Percentiles rank a stretch among this genome's conserved stretches.
Conservation (phyloP, 2,113 vertebrate species). For the Rhinoptilus africanus region DNA sequence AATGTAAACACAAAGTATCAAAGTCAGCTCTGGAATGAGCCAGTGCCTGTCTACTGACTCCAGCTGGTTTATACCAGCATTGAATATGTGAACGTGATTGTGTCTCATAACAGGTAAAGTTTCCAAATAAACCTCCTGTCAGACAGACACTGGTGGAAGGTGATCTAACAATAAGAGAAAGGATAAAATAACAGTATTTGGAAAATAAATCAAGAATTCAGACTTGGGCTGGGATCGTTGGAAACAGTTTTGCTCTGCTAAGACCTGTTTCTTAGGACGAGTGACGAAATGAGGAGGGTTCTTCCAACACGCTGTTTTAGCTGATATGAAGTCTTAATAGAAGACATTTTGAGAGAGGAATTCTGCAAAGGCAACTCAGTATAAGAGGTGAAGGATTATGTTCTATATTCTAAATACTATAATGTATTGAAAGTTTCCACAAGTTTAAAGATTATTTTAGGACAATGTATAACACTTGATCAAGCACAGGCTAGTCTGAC, state of each 20-base stretch:
- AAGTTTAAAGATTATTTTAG: background rate
- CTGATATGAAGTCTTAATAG: background rate
- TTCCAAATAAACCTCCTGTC: background rate
- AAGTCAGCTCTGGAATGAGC: background rate
- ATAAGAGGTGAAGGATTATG: background rate
- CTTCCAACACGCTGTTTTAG: background rate
- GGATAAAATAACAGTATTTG: background rate
- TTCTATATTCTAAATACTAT: background rate
- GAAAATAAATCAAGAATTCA: background rate
- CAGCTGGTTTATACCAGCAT: background rate
- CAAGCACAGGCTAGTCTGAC: background rate
- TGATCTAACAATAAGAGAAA: background rate
- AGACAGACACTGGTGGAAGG: background rate
- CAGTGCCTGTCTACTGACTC: background rate
- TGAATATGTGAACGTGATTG: background rate
- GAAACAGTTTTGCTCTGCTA: background rate
- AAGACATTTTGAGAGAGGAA: background rate
- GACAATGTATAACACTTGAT: background rate
- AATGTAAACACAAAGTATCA: conserved; percentile 20
- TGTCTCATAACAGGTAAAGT: background rate
- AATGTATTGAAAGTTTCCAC: background rate
- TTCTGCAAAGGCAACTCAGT: background rate
- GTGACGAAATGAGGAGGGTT: background rate
- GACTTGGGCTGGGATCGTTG: background rate
- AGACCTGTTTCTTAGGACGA: background rate